phyloP scores from a whole-genome alignment of 2,888 invertebrate genomes.

The Trachelus iudaicus region DNA sequence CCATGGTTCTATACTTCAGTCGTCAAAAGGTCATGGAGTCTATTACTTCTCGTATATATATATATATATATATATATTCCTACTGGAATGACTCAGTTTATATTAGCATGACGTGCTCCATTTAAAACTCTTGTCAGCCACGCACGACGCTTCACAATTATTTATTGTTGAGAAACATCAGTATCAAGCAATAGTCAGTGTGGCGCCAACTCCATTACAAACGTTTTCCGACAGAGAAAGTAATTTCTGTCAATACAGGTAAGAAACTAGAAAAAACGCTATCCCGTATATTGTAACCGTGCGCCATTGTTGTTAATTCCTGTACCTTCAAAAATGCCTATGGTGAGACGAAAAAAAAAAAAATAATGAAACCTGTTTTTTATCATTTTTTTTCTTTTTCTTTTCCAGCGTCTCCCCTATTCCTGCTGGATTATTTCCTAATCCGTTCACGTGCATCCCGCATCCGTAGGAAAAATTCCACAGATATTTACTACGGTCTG shows the following conservation, averaged over 20 bases:
- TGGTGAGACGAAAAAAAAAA: not conserved
- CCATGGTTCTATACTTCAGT: not conserved
- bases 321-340: not conserved
- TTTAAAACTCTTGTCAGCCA: not conserved
- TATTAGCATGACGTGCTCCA: not conserved
- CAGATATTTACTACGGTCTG: not conserved
- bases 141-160: not conserved
- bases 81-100: not conserved
- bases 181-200: not conserved
- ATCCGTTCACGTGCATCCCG: not conserved
- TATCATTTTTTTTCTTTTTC: not conserved
- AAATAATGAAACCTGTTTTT: not conserved
- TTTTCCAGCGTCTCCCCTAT: not conserved
- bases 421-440: not conserved
- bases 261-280: not conserved
- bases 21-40: not conserved
- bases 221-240: not conserved
- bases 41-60: conserved; percentile 3
- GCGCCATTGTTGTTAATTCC: not conserved
- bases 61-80: conserved; percentile 4
- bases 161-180: not conserved
- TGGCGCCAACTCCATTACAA: not conserved
- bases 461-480: not conserved
- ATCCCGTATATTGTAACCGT: not conserved
- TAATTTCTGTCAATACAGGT: not conserved